Conservation (phyloP, 2,797 vertebrate genomes). For the Iguana delicatissima region DNA sequence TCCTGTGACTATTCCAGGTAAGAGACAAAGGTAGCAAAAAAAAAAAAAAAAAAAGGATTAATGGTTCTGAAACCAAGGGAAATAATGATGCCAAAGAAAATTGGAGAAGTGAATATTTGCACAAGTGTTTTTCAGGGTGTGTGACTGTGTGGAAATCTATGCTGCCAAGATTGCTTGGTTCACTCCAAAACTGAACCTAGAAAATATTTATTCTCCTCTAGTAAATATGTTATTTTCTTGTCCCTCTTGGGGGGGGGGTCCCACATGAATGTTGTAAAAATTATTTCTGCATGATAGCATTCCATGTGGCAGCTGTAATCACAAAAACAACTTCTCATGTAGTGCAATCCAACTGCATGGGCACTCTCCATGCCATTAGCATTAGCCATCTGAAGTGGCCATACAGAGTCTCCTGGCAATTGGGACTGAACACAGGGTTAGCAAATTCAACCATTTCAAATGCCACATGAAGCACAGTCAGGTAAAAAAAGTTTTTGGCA, state of each 20-base stretch:
- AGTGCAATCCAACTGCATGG: neutral
- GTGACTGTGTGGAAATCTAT: neutral
- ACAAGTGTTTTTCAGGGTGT: neutral
- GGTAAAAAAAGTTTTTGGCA: conserved; percentile 4
- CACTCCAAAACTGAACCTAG: neutral
- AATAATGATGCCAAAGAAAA: conserved; percentile 13
- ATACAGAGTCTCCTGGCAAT: neutral
- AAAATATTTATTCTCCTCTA: neutral
- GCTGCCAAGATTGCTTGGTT: neutral
- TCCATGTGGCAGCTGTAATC: neutral
- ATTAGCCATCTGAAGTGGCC: neutral
- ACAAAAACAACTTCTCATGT: neutral
- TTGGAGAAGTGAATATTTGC: neutral
- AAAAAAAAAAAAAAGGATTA: neutral
- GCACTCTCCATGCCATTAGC: neutral
- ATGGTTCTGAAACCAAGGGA: neutral
- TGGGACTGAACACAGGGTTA: neutral
- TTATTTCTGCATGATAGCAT: neutral
- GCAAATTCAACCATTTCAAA: neutral
- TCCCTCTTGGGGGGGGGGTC: neutral
- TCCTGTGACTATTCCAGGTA: neutral
- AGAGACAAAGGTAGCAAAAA: neutral
- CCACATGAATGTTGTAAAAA: neutral
- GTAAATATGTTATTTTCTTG: conserved; percentile 7
- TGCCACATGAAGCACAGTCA: neutral